Evolutionary conservation across 2,888 invertebrate genomes (phyloP).

Genomic region (Spodoptera exigua): DNA sequence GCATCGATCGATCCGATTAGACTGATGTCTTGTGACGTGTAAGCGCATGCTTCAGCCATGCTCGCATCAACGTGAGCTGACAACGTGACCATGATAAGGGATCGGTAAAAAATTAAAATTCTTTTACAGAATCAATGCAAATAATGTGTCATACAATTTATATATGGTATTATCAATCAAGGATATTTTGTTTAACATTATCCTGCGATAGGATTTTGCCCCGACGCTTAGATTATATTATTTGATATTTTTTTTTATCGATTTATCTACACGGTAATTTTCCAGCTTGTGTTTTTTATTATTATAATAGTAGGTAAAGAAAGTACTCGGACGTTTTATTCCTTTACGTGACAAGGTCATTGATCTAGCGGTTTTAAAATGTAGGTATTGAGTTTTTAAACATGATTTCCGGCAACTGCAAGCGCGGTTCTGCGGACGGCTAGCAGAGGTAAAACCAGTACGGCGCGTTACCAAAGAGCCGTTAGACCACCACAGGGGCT

Average conservation of each 20-base stretch:
- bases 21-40: slow-evolving; percentile 19
- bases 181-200: slow-evolving; percentile 13
- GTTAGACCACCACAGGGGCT: no score
- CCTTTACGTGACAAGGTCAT: no score
- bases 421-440: no score
- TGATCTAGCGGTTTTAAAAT: no score
- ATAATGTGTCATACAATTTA: slow-evolving; percentile 23
- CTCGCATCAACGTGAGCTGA: slow-evolving; percentile 14
- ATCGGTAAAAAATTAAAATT: background rate
- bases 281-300: no score
- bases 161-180: slow-evolving; percentile 18
- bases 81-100: slow-evolving; percentile 41
- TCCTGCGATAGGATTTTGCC: background rate
- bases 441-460: no score
- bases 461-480: no score
- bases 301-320: no score
- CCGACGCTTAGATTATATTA: background rate
- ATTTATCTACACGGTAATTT: no score
- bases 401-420: no score
- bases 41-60: slow-evolving; percentile 3
- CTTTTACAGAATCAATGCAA: slow-evolving; percentile 8
- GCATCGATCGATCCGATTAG: slow-evolving; percentile 22
- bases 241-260: background rate
- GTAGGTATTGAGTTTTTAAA: no score
- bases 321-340: no score